A percentile compares a stretch with the other conserved stretches of the same genome.
Evolutionary conservation across 2,888 invertebrate species (phyloP).

Genomic region (Agrochola circellaris): DNA sequence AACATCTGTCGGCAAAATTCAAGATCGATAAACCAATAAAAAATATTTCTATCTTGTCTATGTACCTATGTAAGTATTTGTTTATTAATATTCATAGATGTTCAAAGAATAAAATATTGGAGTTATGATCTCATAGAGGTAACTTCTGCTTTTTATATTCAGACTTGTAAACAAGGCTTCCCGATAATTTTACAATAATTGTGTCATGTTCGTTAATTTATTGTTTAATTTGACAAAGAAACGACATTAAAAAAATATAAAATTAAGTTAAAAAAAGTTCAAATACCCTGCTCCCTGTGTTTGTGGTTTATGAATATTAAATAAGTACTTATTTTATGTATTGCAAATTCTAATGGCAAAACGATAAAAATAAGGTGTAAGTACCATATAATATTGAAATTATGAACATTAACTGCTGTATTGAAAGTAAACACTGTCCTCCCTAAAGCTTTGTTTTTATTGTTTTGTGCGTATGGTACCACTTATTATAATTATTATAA

Average conservation of each 20-base stretch:
- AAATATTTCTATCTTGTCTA: slow-evolving; percentile 1
- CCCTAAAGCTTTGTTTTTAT: neutral
- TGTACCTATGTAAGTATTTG: slow-evolving; percentile 11
- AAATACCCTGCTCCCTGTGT: neutral
- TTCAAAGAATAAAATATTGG: slow-evolving; percentile 26
- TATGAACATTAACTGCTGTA: neutral
- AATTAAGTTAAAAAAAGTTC: neutral
- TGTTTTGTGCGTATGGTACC: neutral
- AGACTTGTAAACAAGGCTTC: slow-evolving; percentile 1
- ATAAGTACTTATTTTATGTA: slow-evolving; percentile 7
- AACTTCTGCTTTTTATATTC: slow-evolving; percentile 9
- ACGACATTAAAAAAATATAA: neutral
- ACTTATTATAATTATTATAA: no score
- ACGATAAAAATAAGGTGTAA: neutral
- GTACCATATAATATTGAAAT: neutral
- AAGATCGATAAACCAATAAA: slow-evolving; percentile 13
- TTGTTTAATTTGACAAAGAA: neutral
- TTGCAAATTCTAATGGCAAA: slow-evolving; percentile 8
- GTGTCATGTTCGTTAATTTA: neutral
- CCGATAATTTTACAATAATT: neutral
- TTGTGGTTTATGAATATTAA: slow-evolving; percentile 14
- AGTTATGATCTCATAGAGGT: slow-evolving; percentile 15
- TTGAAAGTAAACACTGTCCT: neutral
- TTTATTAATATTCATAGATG: slow-evolving; percentile 35
- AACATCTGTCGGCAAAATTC: neutral